Percentiles rank a stretch among this genome's conserved stretches.
phyloP scores from a whole-genome alignment of 2,888 invertebrate genomes.

The Drosophila mulleri region DNA sequence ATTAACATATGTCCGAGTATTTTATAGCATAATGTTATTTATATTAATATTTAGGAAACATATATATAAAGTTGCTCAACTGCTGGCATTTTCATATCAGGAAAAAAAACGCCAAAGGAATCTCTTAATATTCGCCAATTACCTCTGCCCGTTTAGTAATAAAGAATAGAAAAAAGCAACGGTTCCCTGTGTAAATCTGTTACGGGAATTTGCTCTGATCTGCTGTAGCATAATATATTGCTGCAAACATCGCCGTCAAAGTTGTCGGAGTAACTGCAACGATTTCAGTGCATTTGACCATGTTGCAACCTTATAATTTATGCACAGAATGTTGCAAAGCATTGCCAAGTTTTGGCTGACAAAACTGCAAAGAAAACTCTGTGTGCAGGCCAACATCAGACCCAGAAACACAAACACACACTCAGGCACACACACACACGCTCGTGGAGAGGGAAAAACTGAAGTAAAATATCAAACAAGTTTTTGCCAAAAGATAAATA shows the following conservation, averaged over 20 bases:
- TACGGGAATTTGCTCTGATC: constrained; percentile 11
- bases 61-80: too few relatives aligned
- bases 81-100: too few relatives aligned
- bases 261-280: constrained; percentile 37
- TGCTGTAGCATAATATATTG: constrained; percentile 22
- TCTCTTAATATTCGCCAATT: constrained; percentile 9
- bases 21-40: too few relatives aligned
- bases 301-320: constrained; percentile 67
- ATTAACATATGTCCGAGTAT: too few relatives aligned
- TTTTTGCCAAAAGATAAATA: constrained; percentile 79
- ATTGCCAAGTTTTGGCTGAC: constrained; percentile 67
- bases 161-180: neutral
- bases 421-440: neutral
- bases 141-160: neutral
- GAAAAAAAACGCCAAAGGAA: neutral
- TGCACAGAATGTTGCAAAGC: constrained; percentile 74
- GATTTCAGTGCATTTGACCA: constrained; percentile 46
- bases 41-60: too few relatives aligned
- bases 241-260: constrained; percentile 21
- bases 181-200: constrained; percentile 2
- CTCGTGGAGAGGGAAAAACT: constrained; percentile 6
- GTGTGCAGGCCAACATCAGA: constrained; percentile 54
- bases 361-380: constrained; percentile 63
- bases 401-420: constrained; percentile 24
- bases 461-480: constrained; percentile 74